Base-by-base conservation (phyloP, 2,888 invertebrate species). In the Frankliniella fusca region DNA sequence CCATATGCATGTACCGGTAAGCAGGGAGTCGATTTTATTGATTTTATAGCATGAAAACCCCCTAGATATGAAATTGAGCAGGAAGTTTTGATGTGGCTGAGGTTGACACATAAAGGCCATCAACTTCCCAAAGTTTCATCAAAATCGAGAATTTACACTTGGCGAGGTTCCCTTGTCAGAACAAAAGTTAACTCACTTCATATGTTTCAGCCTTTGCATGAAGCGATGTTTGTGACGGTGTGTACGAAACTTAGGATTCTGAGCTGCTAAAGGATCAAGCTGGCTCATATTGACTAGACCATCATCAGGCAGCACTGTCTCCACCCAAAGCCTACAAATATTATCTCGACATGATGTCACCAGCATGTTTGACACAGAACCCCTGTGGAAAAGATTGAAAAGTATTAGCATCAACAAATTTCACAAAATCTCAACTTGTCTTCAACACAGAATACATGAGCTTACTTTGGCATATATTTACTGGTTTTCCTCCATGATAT, bases 401-500 rank as follows among this genome's bases (percentile, higher is more conserved):
- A 80, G 15, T 70, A 61, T 5, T 76, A 80, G 48, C 20, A 81
- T n/a, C 10, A 2, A 76, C 8, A 76, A 61, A 61, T 61, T n/a
- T 20, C 18, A 81, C 48, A 48, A 79, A 11, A 48, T n/a, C 8
- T 70, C 20, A n/a, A 49, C 79, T 11, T 82, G 70, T 50, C 65
- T 38, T 82, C 23, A 38, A 82, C 81, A 15, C 38, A 27, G 27
- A 38, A 83, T 27, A 23, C 8, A 82, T 38, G 12, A 79, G 88
- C 90, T 90, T 90, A 96, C 96, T 97, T 97, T 81, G 99, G 98
- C 98, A 99, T 98, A 87, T 98, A 99, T 90, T 98, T 98, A 90
- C 99, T 99, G 81, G 99, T 99, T 88, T 97, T 97, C 84, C 99
- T 92, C 99, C 99, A 99, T 81, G 98, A 97, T 84, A 99, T 92